Evolutionary conservation across 2,113 vertebrate species (phyloP), one percentile per base, ranked within the genome.

Genomic region (Lophotis ruficrista): DNA sequence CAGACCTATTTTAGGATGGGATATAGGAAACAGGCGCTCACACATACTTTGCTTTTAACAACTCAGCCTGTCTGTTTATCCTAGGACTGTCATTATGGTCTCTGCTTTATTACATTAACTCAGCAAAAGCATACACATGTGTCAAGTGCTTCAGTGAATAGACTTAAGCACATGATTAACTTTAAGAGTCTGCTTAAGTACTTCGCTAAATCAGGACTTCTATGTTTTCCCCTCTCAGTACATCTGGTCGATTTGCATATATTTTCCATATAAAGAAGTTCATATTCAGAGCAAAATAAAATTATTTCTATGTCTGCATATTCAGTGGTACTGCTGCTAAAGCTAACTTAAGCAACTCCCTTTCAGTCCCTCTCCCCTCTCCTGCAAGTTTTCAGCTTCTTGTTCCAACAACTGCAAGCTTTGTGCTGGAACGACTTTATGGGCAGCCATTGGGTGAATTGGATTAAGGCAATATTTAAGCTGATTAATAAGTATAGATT

Each of bases 141-240:
- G 89, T 91, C 89, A 90, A 96, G 95, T 91, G 73, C 66, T 95
- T 76, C 93, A 96, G 48, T 95, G 96, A 97, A 97, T 96, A 96
- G 93, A 96, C 95, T 97, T 96, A 97, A 96, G 96, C 91, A 96
- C 93, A 95, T 96, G 93, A 95, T 97, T 96, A 91, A 97, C 93
- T 95, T 97, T 96, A 96, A 96, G 94, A 96, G 84, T 10, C 73
- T 91, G 94, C 96, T 96, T 97, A 97, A 96, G 96, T 75, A 96
- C 87, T 96, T 94, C 1, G 45, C 95, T 96, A 96, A 97, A 97
- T 96, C 94, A 97, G 78, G 37, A 83, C 70, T 94, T 96, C 94
- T 94, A 31, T 85, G 89, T 90, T 94, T 94, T 69, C 50, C 23
- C 75, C 79, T 96, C 94, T 96, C 66, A 60, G 92, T 95, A 81